Conservation (phyloP, 2,888 invertebrate genomes). For the Erebia palarica region DNA sequence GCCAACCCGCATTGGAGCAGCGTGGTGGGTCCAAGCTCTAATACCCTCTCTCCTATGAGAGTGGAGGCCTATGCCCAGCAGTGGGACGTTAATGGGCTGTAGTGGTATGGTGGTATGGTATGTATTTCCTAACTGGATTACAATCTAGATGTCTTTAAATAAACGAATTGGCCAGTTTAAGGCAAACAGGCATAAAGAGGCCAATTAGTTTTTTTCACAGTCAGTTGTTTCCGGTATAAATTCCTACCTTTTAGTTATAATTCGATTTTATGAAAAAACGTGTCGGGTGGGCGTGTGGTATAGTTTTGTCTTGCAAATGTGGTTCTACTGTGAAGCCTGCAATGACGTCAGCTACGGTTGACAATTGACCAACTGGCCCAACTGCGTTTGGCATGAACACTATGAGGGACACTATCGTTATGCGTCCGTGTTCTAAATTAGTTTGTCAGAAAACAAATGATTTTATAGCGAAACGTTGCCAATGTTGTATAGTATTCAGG, state of each 20-base stretch:
- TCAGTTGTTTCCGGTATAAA: too few relatives aligned
- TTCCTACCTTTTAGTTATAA: not conserved
- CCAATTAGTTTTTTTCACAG: too few relatives aligned
- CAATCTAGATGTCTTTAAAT: too few relatives aligned
- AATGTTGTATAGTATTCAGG: not conserved
- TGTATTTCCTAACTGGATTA: too few relatives aligned
- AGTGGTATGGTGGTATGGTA: too few relatives aligned
- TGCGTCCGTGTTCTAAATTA: slow-evolving; percentile 23
- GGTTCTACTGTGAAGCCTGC: not conserved
- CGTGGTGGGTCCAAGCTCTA: too few relatives aligned
- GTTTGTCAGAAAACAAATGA: slow-evolving; percentile 23
- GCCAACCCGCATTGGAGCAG: too few relatives aligned
- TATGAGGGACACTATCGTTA: slow-evolving; percentile 15
- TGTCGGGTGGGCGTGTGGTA: not conserved
- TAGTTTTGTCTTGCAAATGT: not conserved
- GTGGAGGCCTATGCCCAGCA: too few relatives aligned
- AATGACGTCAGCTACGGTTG: slow-evolving; percentile 1
- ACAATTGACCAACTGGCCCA: slow-evolving; percentile 16
- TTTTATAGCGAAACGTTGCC: slow-evolving; percentile 19
- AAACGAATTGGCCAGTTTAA: too few relatives aligned
- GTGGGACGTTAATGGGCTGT: too few relatives aligned
- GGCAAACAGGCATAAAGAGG: too few relatives aligned
- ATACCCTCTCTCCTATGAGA: too few relatives aligned
- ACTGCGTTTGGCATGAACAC: slow-evolving; percentile 21
- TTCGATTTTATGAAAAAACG: not conserved